Evolutionary conservation across 1,140 invertebrate genomes (phyloP).

Genomic region (Sweltsa coloradensis): DNA sequence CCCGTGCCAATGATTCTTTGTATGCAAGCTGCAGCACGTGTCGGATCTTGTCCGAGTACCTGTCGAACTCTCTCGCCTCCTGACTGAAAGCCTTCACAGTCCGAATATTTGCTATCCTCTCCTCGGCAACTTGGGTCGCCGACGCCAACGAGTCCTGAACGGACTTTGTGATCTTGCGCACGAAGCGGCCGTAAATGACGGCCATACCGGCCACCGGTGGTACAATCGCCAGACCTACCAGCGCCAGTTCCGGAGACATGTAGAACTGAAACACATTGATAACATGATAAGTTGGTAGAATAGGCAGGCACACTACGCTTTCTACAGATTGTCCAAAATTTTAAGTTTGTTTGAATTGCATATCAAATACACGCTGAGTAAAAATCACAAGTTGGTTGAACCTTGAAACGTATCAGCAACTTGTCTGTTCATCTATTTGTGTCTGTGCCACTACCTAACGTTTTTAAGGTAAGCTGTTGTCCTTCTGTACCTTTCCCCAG

Average conservation of each 20-base stretch:
- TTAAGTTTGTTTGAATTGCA: background rate
- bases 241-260: slow-evolving; percentile 75
- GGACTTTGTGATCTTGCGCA: slow-evolving; percentile 69
- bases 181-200: slow-evolving; percentile 79
- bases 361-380: background rate
- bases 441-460: no score
- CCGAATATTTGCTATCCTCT: slow-evolving; percentile 84
- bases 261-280: slow-evolving; percentile 50
- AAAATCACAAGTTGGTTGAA: slow-evolving; percentile 6
- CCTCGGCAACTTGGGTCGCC: slow-evolving; percentile 79
- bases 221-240: slow-evolving; percentile 75
- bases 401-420: no score
- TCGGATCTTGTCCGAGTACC: slow-evolving; percentile 56
- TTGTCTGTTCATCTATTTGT: no score
- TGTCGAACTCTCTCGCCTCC: slow-evolving; percentile 61
- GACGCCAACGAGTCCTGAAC: slow-evolving; percentile 70
- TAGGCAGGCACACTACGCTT: no score
- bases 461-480: no score
- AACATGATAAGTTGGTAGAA: no score
- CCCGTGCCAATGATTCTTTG: slow-evolving; percentile 75
- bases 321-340: no score
- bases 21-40: slow-evolving; percentile 68
- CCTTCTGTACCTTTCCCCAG: no score
- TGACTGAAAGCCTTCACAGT: slow-evolving; percentile 89
- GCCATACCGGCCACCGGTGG: slow-evolving; percentile 77